Evolutionary conservation across 2,888 invertebrate species (phyloP), one percentile per base, ranked within the genome.

Genomic region (Leptura quadrifasciata): DNA sequence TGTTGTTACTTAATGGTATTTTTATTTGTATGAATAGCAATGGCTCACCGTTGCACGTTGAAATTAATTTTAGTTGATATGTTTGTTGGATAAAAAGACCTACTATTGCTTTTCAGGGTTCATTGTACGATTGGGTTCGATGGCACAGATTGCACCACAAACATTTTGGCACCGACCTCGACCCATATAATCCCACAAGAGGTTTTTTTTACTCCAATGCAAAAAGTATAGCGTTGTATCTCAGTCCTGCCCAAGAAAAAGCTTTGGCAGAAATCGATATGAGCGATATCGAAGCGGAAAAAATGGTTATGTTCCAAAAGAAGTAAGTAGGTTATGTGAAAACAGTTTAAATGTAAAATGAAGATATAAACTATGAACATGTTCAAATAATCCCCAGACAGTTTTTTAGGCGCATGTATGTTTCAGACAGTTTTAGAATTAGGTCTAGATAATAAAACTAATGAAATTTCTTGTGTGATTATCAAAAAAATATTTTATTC

Each of bases 141-240:
- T 90, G 93, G 77, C 97, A 97, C 88, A 92, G 97, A 69, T 89
- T 96, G 12, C 96, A 97, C 84, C 97, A 97, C 87, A 92, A 93
- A 74, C 92, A 93, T 85, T 94, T 94, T 79, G 94, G 93, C 15
- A 95, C 96, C 0, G 93, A 94, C 47, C 91, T 93, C 68, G 97
- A 97, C 88, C 96, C 96, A 0, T 96, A 93, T 88, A 94, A 96
- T 86, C 93, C 94, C 84, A 92, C 91, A 1, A 93, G 93, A 81
- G 97, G 97, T 5, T 96, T 98, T 86, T 88, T 95, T 77, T 94
- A 94, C 87, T 92, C 97, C 1, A 97, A 98, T 84, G 90, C 97
- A 18, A 88, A 94, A 47, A 93, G 95, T 72, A 93, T 96, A 27
- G 87, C 92, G 69, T 91, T 92, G 60, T 92, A 93, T 61, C 94